A percentile compares a stretch with the other conserved stretches of the same genome.
phyloP scores from a whole-genome alignment of 2,113 vertebrate species.

The Gadus chalcogrammus region DNA sequence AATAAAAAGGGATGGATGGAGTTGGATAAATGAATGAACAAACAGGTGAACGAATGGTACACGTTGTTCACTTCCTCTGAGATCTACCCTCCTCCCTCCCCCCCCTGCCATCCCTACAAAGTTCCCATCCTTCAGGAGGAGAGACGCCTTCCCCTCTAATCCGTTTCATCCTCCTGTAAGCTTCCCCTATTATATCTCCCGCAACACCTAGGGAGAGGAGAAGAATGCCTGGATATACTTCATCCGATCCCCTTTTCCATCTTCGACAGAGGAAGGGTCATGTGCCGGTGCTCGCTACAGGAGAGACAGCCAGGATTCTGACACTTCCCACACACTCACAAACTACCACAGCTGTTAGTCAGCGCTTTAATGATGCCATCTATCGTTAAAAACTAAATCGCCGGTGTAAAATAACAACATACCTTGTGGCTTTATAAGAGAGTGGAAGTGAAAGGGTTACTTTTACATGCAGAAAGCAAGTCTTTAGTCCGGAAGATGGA shows the following conservation, averaged over 20 bases:
- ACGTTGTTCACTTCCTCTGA: not conserved
- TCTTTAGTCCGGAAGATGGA: too few species aligned
- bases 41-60: too few species aligned
- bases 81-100: not conserved
- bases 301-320: conserved; percentile 34
- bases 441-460: too few species aligned
- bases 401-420: conserved; percentile 7
- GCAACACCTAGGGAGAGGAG: conserved; percentile 11
- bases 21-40: too few species aligned
- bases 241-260: conserved; percentile 39
- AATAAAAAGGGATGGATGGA: too few species aligned
- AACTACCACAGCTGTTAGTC: conserved; percentile 19
- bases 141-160: too few species aligned
- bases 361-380: conserved; percentile 2
- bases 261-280: conserved; percentile 35
- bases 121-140: too few species aligned
- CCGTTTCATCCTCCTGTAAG: not conserved
- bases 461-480: too few species aligned
- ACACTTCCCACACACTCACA: conserved; percentile 41
- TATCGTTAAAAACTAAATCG: too few species aligned
- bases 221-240: conserved; percentile 25
- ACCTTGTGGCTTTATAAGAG: conserved; percentile 3
- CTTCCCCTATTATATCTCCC: not conserved
- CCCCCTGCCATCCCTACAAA: too few species aligned
- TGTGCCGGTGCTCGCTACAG: conserved; percentile 49